Conservation (phyloP, 2,888 invertebrate species). For the Cataglyphis altisquamis region DNA sequence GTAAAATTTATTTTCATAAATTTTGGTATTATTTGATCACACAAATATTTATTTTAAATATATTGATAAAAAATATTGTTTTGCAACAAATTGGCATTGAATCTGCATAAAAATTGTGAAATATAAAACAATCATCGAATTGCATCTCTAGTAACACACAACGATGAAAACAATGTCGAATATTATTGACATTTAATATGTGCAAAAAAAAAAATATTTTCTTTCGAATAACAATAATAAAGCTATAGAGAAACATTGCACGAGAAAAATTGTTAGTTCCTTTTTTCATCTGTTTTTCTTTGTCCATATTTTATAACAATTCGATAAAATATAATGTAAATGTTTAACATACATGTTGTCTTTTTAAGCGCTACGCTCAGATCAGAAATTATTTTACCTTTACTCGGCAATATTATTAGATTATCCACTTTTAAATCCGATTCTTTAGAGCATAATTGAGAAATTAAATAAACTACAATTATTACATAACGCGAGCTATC, state of each 20-base stretch:
- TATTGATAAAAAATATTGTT: not conserved
- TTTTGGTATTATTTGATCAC: not conserved
- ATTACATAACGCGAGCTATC: not conserved
- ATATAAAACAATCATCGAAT: not conserved
- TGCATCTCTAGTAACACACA: not conserved
- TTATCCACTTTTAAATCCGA: not conserved
- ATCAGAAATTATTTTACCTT: not conserved
- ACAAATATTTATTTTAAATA: not conserved
- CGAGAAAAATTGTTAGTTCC: not conserved
- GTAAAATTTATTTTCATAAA: not conserved
- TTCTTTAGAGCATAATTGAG: not conserved
- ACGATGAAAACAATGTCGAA: not conserved
- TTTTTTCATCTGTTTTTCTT: not conserved
- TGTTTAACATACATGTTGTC: not conserved
- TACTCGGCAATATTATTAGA: not conserved
- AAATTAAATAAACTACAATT: not conserved
- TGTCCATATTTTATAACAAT: not conserved
- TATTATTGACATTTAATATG: not conserved
- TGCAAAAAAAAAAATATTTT: not conserved
- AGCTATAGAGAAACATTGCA: not conserved
- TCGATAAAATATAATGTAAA: not conserved
- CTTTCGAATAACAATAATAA: not conserved
- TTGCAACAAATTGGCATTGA: slow-evolving; percentile 33
- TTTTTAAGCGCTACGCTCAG: not conserved
- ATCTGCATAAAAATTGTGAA: slow-evolving; percentile 9